These are phyloP conservation scores for Onthophagus taurus DNA, from an alignment of 1,140 invertebrate species.

Conservation along the genomic window DNA sequence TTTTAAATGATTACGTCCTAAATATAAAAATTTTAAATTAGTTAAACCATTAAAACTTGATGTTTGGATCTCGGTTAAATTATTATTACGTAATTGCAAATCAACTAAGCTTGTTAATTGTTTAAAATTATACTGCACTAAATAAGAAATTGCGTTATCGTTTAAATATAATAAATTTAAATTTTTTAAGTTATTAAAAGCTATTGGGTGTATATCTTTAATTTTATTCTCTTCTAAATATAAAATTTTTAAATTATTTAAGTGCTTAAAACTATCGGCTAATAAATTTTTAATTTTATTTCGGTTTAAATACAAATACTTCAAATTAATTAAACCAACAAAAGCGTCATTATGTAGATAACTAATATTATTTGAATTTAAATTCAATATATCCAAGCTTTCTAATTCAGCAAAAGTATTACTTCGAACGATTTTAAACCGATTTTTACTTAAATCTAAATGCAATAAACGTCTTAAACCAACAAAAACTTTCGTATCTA, in stretches of 20 bases:
- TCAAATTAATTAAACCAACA: slow-evolving; percentile 27
- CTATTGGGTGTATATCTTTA: slow-evolving; percentile 25
- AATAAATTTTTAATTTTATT: slow-evolving; percentile 26
- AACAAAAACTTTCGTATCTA: slow-evolving; percentile 23
- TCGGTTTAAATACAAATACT: slow-evolving; percentile 29
- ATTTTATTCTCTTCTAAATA: slow-evolving; percentile 31
- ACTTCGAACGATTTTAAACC: slow-evolving; percentile 23
- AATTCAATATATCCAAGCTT: slow-evolving; percentile 29
- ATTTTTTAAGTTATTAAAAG: slow-evolving; percentile 26
- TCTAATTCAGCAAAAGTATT: slow-evolving; percentile 27
- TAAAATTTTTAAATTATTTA: slow-evolving; percentile 27
- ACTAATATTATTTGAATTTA: slow-evolving; percentile 27
- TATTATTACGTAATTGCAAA: slow-evolving; percentile 31
- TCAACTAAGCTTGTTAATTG: slow-evolving; percentile 28
- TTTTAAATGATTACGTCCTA: slow-evolving; percentile 27
- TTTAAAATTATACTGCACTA: slow-evolving; percentile 33
- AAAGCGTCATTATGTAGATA: slow-evolving; percentile 29
- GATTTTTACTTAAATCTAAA: slow-evolving; percentile 29
- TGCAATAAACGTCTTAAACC: slow-evolving; percentile 25
- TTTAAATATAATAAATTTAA: slow-evolving; percentile 31
- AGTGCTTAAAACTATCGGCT: slow-evolving; percentile 25
- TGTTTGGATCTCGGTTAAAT: slow-evolving; percentile 29
- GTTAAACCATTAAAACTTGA: slow-evolving; percentile 33
- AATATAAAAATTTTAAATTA: slow-evolving; percentile 26
- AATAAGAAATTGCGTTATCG: slow-evolving; percentile 29